These are phyloP conservation scores for Stenchaetothrips biformis DNA, from an alignment of 2,888 invertebrate genomes.

Conservation along the genomic window DNA sequence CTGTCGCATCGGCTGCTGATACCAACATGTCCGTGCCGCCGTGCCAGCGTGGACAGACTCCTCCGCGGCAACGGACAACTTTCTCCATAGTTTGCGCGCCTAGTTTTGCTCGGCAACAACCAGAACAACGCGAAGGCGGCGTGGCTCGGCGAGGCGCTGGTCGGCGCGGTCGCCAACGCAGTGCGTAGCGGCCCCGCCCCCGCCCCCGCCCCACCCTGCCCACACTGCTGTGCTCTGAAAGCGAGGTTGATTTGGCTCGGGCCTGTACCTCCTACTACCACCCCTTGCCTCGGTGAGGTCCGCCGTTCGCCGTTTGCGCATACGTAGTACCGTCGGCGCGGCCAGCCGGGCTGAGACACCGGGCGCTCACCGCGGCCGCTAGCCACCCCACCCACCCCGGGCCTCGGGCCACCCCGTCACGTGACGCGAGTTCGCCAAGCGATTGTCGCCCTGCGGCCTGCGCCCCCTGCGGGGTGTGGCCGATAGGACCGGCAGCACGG, in stretches of 20 bases:
- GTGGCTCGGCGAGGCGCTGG: neutral
- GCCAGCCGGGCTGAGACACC: too few relatives aligned
- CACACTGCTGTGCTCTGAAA: too few relatives aligned
- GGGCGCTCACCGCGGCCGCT: too few relatives aligned
- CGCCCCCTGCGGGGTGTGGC: neutral
- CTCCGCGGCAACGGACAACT: neutral
- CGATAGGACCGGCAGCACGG: neutral
- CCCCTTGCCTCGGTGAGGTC: too few relatives aligned
- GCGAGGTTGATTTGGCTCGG: too few relatives aligned
- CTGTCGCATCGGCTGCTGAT: neutral
- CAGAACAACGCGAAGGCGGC: neutral
- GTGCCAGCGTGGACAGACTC: neutral
- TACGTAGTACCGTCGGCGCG: too few relatives aligned
- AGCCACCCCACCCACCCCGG: neutral
- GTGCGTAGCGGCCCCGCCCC: neutral
- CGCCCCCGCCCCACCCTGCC: neutral
- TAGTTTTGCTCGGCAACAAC: neutral
- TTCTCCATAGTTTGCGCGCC: too few relatives aligned
- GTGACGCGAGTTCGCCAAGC: neutral
- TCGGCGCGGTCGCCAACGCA: neutral
- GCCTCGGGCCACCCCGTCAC: neutral
- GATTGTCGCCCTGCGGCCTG: neutral
- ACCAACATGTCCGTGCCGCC: neutral
- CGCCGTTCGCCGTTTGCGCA: too few relatives aligned
- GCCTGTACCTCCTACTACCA: too few relatives aligned